Base-by-base conservation (phyloP, 2,888 invertebrate species). In the Laspeyria flexula region DNA sequence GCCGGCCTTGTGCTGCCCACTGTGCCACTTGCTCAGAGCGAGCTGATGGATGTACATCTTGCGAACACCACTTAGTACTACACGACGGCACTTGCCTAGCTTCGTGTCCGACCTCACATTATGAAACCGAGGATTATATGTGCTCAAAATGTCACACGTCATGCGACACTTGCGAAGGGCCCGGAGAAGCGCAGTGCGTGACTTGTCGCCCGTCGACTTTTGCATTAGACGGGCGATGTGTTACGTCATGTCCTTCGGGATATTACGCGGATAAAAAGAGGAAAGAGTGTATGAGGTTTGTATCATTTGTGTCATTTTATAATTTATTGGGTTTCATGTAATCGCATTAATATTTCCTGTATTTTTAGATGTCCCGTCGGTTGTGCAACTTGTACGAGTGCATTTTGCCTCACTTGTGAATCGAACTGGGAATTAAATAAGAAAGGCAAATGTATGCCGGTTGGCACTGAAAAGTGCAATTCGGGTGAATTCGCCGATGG, bases 51-150 rank as follows among this genome's bases (percentile, higher is more conserved):
- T 98, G 98, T 77, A 96, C 96, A 31, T 96, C 96, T 65, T 98
- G 98, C 81, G 97, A 97, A 73, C 97, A 97, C 83, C 97, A 97
- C 78, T 91, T 98, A 58, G 95, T 97, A 41, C 94, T 97, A 75
- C 95, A 96, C 79, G 95, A 96, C 60, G 96, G 96, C 73, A 95
- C 95, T 71, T 98, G 98, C 85, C 93, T 96, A 68, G 96, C 97
- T 4, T 95, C 96, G 0, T 98, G 98, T 86, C 97, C 97, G 0
- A 79, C 94, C 11, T 94, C 96, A 63, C 96, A 96, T 34, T 97
- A 94, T 77, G 97, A 97, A 87, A 97, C 96, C 1, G 96, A 97
- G 73, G 97, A 97, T 81, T 96, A 97, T 85, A 95, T 94, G 93
- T 97, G 97, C 83, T 94, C 95, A 27, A 93, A 95, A 41, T 97